phyloP scores from a whole-genome alignment of 2,888 invertebrate genomes.

The Platerodrilus igneus region DNA sequence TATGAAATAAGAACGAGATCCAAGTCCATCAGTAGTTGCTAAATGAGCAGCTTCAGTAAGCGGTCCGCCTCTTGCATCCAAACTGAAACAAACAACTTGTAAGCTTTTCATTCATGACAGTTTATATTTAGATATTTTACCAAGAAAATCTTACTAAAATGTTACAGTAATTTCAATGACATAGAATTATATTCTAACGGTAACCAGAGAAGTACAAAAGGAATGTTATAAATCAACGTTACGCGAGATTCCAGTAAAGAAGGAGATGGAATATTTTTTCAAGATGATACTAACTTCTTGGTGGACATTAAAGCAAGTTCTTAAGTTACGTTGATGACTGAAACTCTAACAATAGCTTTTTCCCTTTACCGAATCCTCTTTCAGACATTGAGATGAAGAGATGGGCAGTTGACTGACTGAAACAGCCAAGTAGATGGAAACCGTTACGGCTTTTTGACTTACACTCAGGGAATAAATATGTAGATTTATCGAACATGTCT shows the following conservation, averaged over 20 bases:
- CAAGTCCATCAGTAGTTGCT: slow-evolving; percentile 74
- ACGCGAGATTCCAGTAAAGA: slow-evolving; percentile 15
- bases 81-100: slow-evolving; percentile 55
- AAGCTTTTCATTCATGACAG: no score
- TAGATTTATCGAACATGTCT: slow-evolving; percentile 16
- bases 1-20: slow-evolving; percentile 68
- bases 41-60: slow-evolving; percentile 65
- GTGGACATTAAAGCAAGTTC: slow-evolving; percentile 27
- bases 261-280: slow-evolving; percentile 16
- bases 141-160: no score
- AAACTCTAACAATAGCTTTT: slow-evolving; percentile 24
- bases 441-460: slow-evolving; percentile 17
- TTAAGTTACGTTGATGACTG: slow-evolving; percentile 22
- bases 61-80: slow-evolving; percentile 72
- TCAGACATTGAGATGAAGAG: slow-evolving; percentile 14
- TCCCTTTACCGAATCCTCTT: slow-evolving; percentile 22
- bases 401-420: slow-evolving; percentile 20
- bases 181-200: no score
- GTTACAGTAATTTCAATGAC: no score
- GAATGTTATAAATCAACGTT: neutral
- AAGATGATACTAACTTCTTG: slow-evolving; percentile 28
- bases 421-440: slow-evolving; percentile 12
- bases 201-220: no score
- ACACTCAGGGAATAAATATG: slow-evolving; percentile 11
- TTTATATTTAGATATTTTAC: no score